Conservation (phyloP, 1,140 invertebrate species). For the Zaprionus ornatus region DNA sequence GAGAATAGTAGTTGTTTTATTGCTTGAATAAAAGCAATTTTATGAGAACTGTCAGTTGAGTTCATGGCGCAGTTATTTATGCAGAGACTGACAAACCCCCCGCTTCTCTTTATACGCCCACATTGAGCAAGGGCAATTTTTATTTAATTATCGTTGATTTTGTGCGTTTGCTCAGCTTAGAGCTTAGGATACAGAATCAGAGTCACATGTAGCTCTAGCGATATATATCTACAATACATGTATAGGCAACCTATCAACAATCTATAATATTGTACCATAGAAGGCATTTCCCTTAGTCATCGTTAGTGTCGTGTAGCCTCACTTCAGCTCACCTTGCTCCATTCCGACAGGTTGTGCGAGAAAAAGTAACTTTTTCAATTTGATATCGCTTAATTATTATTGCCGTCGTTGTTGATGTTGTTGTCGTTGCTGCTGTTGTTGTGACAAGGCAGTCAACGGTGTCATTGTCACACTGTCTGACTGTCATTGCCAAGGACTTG, state of each 20-base stretch:
- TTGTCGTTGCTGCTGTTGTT: constrained; percentile 56
- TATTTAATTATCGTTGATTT: constrained; percentile 75
- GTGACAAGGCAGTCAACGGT: constrained; percentile 72
- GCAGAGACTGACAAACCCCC: constrained; percentile 27
- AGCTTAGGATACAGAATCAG: constrained; percentile 14
- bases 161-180: constrained; percentile 33
- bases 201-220: neutral
- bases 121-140: constrained; percentile 49
- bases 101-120: constrained; percentile 4
- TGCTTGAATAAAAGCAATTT: constrained; percentile 34
- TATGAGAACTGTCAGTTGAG: constrained; percentile 39
- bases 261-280: constrained; percentile 38
- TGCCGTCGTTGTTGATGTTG: constrained; percentile 43
- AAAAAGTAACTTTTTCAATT: constrained; percentile 77
- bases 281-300: constrained; percentile 61
- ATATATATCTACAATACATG: constrained; percentile 15
- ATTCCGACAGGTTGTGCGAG: constrained; percentile 48
- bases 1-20: constrained; percentile 50
- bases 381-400: constrained; percentile 79
- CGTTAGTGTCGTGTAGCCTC: constrained; percentile 25
- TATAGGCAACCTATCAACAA: constrained; percentile 53
- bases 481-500: constrained; percentile 50
- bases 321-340: neutral
- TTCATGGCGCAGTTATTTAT: constrained; percentile 34
- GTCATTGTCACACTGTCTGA: constrained; percentile 63